Evolutionary conservation across 2,797 vertebrate genomes (phyloP).

Genomic region (Acrossocheilus wenchowensis): DNA sequence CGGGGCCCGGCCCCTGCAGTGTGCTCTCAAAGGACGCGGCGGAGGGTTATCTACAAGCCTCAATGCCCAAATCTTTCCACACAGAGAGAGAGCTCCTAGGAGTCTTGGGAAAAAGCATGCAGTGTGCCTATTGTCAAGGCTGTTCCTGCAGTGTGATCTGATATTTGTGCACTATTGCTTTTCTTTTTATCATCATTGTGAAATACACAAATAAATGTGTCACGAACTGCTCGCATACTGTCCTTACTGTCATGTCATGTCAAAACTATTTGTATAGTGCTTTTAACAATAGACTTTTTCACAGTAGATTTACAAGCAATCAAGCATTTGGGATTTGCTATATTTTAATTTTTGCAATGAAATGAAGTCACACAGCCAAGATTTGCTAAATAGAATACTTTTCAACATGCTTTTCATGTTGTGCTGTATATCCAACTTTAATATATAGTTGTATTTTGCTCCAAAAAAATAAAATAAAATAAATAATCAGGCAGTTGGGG

Average conservation of each 20-base stretch:
- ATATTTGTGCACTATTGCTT: constrained; percentile 7
- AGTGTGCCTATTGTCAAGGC: constrained; percentile 8
- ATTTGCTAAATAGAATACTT: background rate
- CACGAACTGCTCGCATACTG: background rate
- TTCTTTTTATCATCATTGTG: background rate
- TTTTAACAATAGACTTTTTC: background rate
- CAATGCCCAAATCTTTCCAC: constrained; percentile 8
- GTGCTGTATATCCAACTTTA: background rate
- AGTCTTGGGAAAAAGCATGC: background rate
- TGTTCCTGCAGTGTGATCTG: background rate
- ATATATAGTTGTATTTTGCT: background rate
- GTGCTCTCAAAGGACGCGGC: constrained; percentile 40
- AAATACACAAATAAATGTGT: constrained; percentile 5
- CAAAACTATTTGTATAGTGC: background rate
- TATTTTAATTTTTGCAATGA: background rate
- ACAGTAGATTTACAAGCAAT: background rate
- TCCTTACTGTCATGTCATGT: background rate
- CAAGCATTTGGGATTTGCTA: background rate
- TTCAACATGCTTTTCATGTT: background rate
- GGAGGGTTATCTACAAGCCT: constrained; percentile 27
- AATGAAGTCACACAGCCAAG: background rate
- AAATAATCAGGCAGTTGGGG: too few relatives aligned
- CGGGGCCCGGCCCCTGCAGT: constrained; percentile 16
- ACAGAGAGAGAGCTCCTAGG: constrained; percentile 3
- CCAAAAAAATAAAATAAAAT: too few relatives aligned